Base-by-base conservation (phyloP, 2,113 vertebrate genomes). In the Eira barbara region DNA sequence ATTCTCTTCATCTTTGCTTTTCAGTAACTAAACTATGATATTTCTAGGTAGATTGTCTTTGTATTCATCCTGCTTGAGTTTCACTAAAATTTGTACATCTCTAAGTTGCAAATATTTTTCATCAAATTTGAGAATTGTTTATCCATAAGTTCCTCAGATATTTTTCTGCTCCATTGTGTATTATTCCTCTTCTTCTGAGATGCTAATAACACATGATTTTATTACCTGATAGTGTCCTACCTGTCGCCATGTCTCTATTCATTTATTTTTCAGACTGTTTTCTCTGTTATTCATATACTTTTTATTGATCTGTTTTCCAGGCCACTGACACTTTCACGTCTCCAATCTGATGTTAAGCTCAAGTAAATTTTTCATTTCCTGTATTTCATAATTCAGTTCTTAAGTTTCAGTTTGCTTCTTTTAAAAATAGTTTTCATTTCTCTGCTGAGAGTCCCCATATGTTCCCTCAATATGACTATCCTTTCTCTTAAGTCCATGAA, bases 381-480 rank as follows among this genome's bases (percentile, higher is more conserved):
- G 1, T 86, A 47, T 73, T 94, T 95, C 73, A 39, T 93, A 73
- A 93, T 93, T 67, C 11, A 59, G 14, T 61, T 92, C 12, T 97
- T 63, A 74, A 83, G 74, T 89, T 95, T 96, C 59, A 90, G 17
- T 67, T 90, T 83, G 5, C 11, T 47, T 74, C 20, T 45, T 90
- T 93, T 59, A 80, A 39, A 63, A 94, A 91, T 61, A 93, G 69
- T 80, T 83, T 94, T 84, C 23, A 88, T 97, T 93, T 74, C 76
- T 96, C 55, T 88, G 4, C 27, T 84, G 86, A 97, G 96, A 83
- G 63, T 92, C 21, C 34, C 94, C 95, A 95, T 94, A 96, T 96
- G 94, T 95, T 97, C 80, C 31, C 27, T 89, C 96, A 83, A 87
- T 95, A 89, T 96, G 79, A 86, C 34, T 80, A 92, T 63, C 9